These are phyloP conservation scores for Narcine bancroftii DNA, from an alignment of 2,113 vertebrate species.

Conservation along the genomic window DNA sequence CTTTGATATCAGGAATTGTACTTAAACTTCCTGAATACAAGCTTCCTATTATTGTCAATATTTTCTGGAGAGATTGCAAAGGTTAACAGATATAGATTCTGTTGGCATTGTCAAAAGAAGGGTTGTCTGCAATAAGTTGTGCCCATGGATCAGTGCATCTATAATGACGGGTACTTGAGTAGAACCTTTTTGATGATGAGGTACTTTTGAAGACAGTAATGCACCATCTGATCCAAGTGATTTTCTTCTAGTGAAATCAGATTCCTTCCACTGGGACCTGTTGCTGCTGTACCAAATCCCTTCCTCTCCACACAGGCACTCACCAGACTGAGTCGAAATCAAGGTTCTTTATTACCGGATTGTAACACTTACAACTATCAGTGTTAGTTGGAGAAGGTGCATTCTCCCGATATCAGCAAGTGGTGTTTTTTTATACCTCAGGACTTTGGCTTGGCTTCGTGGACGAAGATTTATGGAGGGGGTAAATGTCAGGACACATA, in stretches of 20 bases:
- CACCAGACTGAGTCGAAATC: too few relatives aligned
- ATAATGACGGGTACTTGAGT: background rate
- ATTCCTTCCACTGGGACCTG: background rate
- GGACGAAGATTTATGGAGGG: too few relatives aligned
- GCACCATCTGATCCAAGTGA: background rate
- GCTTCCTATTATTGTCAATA: background rate
- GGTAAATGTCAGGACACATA: too few relatives aligned
- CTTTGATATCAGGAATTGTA: too few relatives aligned
- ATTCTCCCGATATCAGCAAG: too few relatives aligned
- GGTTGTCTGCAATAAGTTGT: background rate
- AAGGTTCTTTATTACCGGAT: too few relatives aligned
- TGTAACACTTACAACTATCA: too few relatives aligned
- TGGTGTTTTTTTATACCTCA: too few relatives aligned
- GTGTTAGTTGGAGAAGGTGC: too few relatives aligned
- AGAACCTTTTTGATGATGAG: background rate
- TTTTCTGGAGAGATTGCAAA: background rate
- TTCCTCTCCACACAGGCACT: background rate
- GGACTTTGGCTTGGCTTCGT: too few relatives aligned
- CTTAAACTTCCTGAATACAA: background rate
- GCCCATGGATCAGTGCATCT: background rate
- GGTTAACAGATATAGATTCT: background rate
- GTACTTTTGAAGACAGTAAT: background rate
- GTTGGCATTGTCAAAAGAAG: background rate
- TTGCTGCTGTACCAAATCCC: background rate
- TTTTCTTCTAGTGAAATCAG: background rate